Base-by-base conservation (phyloP, 2,888 invertebrate species). In the Apamea anceps region DNA sequence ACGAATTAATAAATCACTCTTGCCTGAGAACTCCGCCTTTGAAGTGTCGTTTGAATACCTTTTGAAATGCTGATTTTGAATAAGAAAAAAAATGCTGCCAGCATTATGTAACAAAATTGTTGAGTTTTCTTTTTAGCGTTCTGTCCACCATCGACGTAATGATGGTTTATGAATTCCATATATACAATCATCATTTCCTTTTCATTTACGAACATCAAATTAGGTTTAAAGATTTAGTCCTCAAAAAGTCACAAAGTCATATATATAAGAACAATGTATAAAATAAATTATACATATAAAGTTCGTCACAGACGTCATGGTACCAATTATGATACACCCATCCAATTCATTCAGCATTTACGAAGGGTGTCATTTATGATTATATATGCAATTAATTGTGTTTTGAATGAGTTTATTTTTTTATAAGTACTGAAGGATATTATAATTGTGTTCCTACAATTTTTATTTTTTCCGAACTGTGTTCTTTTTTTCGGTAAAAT, bases 1-100 rank as follows among this genome's bases (percentile, higher is more conserved):
- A 65, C 28, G 85, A 80, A 85, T 82, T 60, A 80, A 82, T 82
- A 85, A 82, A 82, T 82, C 85, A 82, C 70, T 73, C 80, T 42
- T 45, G 60, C 85, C 73, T 28, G 70, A 68, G 85, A 70, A 73
- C 65, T 68, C 42, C 37, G 28, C 60, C 32, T 66, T 78, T 63
- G 51, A 45, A 82, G 65, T 42, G 82, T 66, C 80, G 10, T 71
- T 85, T 65, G 54, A 71, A 82, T 70, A 70, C 57, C 65, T 80
- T 80, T 82, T 71, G 65, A 62, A 65, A 82, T 48, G 74, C 45
- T 80, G 81, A 80, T 80, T 85, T 62, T 13, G 48, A 68, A 60
- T 66, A 77, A 25, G 70, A 77, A 25, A 57, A 67, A 60, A 68
- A n/a, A 67, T 32, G 42, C 10, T 48, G 48, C 12, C 51, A 51